Conservation (phyloP, 2,888 invertebrate genomes). For the Drosophila subsilvestris region DNA sequence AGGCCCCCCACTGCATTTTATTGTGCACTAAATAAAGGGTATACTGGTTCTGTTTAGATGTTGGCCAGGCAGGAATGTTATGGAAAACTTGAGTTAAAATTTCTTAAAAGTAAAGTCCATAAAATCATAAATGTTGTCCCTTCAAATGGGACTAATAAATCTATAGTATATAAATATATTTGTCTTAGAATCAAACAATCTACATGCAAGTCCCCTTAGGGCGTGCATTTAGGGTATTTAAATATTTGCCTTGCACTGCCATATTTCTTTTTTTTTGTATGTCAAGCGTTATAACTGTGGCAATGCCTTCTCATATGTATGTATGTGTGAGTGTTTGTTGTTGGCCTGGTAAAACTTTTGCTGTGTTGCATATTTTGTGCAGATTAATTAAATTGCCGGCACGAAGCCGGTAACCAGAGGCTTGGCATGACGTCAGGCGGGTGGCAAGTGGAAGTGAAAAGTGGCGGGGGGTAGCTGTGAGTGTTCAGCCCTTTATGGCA, state of each 20-base stretch:
- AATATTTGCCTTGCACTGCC: not conserved
- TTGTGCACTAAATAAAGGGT: slow-evolving; percentile 18
- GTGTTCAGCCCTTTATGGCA: slow-evolving; percentile 30
- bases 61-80: not conserved
- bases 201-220: rapidly evolving
- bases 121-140: too few relatives aligned
- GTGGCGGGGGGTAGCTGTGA: not conserved
- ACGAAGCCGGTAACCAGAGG: slow-evolving; percentile 44
- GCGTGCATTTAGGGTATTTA: not conserved
- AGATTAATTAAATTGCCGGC: slow-evolving; percentile 77
- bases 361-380: slow-evolving; percentile 76
- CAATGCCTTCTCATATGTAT: slow-evolving; percentile 48
- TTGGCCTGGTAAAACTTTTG: slow-evolving; percentile 64
- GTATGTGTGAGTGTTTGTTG: slow-evolving; percentile 29
- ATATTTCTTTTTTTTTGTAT: slow-evolving; percentile 43
- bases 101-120: too few relatives aligned
- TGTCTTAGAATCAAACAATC: not conserved
- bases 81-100: too few relatives aligned
- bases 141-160: too few relatives aligned
- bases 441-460: not conserved
- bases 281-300: slow-evolving; percentile 69
- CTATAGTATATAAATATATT: not conserved
- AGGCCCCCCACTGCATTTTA: slow-evolving; percentile 34
- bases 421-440: not conserved
- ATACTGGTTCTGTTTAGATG: not conserved